These are phyloP conservation scores for Tadarida brasiliensis DNA, from an alignment of 2,797 vertebrate species.

Conservation along the genomic window DNA sequence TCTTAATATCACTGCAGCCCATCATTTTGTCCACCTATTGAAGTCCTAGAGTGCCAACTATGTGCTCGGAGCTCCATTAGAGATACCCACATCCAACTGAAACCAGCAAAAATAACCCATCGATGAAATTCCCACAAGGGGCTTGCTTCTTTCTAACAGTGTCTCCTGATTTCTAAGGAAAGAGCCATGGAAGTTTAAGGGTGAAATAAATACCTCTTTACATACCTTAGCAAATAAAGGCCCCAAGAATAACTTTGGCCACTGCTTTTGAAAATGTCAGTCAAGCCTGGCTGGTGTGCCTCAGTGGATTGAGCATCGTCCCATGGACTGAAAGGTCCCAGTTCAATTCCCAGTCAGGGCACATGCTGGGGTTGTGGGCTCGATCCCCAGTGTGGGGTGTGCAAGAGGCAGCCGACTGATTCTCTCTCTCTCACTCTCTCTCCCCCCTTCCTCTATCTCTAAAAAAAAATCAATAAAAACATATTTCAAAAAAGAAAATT, in stretches of 20 bases:
- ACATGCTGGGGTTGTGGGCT: too few relatives aligned
- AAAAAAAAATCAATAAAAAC: too few relatives aligned
- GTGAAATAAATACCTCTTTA: constrained; percentile 1
- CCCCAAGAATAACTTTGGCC: neutral
- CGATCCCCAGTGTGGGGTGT: too few relatives aligned
- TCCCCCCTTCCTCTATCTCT: too few relatives aligned
- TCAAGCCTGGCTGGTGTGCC: neutral
- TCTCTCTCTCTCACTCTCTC: too few relatives aligned
- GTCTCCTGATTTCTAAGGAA: neutral
- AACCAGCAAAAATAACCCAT: neutral
- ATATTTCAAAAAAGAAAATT: neutral
- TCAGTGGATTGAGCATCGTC: too few relatives aligned
- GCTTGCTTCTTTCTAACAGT: constrained; percentile 19
- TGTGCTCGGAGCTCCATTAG: accelerated
- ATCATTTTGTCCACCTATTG: neutral
- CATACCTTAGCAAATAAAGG: neutral
- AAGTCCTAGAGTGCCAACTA: neutral
- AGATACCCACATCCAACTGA: neutral
- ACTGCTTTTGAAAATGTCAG: constrained; percentile 30
- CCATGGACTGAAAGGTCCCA: too few relatives aligned
- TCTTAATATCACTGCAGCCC: neutral
- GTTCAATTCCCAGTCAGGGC: too few relatives aligned
- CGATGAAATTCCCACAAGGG: neutral
- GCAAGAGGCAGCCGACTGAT: too few relatives aligned
- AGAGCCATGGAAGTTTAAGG: neutral